These are phyloP conservation scores for Thrips palmi DNA, from an alignment of 1,140 invertebrate species.

Conservation along the genomic window DNA sequence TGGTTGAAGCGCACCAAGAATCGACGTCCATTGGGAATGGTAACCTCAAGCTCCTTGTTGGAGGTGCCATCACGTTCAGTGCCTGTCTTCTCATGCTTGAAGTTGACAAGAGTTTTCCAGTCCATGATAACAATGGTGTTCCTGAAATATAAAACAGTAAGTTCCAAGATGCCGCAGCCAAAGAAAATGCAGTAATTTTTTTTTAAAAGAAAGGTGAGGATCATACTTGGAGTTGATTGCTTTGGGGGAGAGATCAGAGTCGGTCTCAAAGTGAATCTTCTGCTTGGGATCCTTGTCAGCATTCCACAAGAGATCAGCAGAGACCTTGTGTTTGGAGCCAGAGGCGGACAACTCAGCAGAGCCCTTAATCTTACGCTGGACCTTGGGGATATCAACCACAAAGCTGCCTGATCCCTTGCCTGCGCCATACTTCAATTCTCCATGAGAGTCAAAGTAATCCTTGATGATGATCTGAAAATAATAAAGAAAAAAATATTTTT, in stretches of 20 bases:
- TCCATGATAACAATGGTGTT: constrained; percentile 34
- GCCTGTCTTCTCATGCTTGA: constrained; percentile 9
- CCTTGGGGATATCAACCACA: background rate
- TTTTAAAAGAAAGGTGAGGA: constrained; percentile 4
- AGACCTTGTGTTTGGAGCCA: constrained; percentile 32
- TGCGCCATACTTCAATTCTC: background rate
- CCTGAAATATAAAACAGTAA: constrained; percentile 13
- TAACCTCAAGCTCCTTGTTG: too few relatives aligned
- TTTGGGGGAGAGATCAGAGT: constrained; percentile 31
- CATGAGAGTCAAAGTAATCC: background rate
- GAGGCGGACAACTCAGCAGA: constrained; percentile 32
- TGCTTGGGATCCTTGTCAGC: constrained; percentile 46
- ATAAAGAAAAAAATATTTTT: background rate
- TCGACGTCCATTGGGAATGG: too few relatives aligned
- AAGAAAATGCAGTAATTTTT: background rate
- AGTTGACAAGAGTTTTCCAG: constrained; percentile 23
- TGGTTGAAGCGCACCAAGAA: too few relatives aligned
- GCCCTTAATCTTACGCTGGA: constrained; percentile 14
- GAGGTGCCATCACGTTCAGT: background rate
- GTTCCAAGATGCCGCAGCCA: background rate
- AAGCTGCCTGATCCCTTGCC: constrained; percentile 6
- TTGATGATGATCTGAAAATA: too few relatives aligned
- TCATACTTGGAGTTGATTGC: constrained; percentile 41
- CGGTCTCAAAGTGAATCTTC: constrained; percentile 38
- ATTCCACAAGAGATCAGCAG: constrained; percentile 38